Conservation (phyloP, 2,888 invertebrate species). For the Margaritifera margaritifera region DNA sequence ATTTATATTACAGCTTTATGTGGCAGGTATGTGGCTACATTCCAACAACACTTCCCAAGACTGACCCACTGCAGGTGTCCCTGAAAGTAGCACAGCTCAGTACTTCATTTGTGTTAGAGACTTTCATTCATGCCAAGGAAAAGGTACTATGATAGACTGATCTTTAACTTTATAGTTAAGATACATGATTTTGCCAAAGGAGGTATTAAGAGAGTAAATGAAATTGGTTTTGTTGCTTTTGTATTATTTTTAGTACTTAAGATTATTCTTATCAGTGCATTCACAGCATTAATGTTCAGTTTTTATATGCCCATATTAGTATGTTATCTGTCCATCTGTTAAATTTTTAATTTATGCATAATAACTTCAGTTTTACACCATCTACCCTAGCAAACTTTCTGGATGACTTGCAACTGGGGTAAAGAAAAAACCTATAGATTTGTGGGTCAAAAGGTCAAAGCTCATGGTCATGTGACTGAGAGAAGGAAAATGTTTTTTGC, state of each 20-base stretch:
- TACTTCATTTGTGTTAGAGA: conserved; percentile 95
- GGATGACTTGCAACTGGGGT: too few relatives aligned
- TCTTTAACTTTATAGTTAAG: background rate
- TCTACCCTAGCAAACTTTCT: too few relatives aligned
- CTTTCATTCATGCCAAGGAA: conserved; percentile 96
- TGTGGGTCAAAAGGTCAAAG: too few relatives aligned
- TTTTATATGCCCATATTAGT: too few relatives aligned
- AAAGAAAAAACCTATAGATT: too few relatives aligned
- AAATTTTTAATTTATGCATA: too few relatives aligned
- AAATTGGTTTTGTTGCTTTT: too few relatives aligned
- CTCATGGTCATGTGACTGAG: too few relatives aligned
- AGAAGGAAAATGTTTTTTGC: too few relatives aligned
- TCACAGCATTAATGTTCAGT: background rate
- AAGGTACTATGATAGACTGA: conserved; percentile 80
- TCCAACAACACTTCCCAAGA: conserved; percentile 83
- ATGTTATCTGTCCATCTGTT: too few relatives aligned
- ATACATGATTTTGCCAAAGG: background rate
- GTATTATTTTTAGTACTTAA: too few relatives aligned
- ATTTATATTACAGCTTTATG: conserved; percentile 83
- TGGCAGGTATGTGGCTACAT: conserved; percentile 96
- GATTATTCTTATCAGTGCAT: background rate
- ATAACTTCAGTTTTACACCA: too few relatives aligned
- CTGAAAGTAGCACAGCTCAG: conserved; percentile 83
- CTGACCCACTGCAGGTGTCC: conserved; percentile 84
- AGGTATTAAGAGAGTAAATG: background rate